A percentile compares a stretch with the other conserved stretches of the same genome.
These are phyloP conservation scores for Poeciliopsis infans DNA, from an alignment of 2,797 vertebrate species.

Conservation along the genomic window DNA sequence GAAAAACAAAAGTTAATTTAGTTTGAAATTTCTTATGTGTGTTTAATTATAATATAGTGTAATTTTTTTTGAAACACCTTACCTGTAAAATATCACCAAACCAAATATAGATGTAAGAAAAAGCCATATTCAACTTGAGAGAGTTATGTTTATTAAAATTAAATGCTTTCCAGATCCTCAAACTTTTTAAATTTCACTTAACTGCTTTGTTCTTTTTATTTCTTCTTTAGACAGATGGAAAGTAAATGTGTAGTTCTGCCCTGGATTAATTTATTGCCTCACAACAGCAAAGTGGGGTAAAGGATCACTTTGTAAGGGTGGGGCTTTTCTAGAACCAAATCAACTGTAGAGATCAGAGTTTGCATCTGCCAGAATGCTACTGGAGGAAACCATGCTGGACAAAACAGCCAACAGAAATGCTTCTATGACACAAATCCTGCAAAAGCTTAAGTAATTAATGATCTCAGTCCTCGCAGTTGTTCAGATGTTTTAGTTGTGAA, in stretches of 20 bases:
- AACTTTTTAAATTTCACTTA: neutral
- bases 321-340: neutral
- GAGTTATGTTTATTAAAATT: neutral
- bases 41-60: neutral
- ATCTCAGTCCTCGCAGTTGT: conserved; percentile 9
- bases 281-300: conserved; percentile 3
- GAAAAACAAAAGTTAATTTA: neutral
- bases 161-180: neutral
- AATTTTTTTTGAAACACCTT: neutral
- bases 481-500: neutral
- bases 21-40: neutral
- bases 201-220: neutral
- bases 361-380: neutral
- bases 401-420: neutral
- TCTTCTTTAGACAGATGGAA: conserved; percentile 5
- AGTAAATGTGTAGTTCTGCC: conserved; percentile 3
- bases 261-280: conserved; percentile 10
- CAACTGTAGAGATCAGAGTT: conserved; percentile 3
- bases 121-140: neutral
- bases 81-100: neutral
- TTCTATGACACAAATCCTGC: too few relatives aligned
- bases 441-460: conserved; percentile 12
- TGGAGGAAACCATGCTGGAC: conserved; percentile 1
- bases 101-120: neutral
- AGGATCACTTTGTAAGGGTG: conserved; percentile 19